These are phyloP conservation scores for Phyllostomus hastatus DNA, from an alignment of 2,113 vertebrate species.

Conservation along the genomic window DNA sequence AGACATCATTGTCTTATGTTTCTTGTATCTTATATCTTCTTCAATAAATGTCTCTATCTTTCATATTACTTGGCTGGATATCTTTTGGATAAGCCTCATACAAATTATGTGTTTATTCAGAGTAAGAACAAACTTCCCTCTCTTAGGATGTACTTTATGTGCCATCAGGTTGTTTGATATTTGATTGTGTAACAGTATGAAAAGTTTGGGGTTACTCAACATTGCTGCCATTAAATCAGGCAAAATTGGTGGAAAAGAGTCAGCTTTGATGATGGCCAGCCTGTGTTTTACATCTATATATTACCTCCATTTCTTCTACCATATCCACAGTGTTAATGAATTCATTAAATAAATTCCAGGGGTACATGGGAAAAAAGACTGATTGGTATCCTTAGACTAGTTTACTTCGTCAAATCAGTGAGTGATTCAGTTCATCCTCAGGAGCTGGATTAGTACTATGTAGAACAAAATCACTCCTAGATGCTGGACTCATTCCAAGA, in stretches of 20 bases:
- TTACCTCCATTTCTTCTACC: background rate
- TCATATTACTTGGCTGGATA: too few relatives aligned
- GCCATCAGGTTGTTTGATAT: background rate
- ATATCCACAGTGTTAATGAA: background rate
- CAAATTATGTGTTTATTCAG: background rate
- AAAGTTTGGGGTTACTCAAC: background rate
- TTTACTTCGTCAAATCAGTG: background rate
- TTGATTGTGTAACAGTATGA: background rate
- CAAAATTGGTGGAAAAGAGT: background rate
- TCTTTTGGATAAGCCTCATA: background rate
- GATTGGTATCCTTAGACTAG: background rate
- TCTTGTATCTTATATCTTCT: too few relatives aligned
- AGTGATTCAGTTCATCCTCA: background rate
- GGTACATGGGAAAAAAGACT: background rate
- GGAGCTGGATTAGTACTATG: background rate
- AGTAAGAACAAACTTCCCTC: background rate
- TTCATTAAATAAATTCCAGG: background rate
- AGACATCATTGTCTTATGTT: too few relatives aligned
- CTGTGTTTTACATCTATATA: background rate
- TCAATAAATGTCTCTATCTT: too few relatives aligned
- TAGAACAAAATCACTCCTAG: background rate
- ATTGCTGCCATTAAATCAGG: background rate
- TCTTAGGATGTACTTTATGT: background rate
- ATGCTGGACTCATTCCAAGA: background rate
- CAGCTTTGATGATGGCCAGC: background rate